Percentiles rank a stretch among this genome's conserved stretches.
These are phyloP conservation scores for Ricordea florida DNA, from an alignment of 92 coral and sea anemone species.

Conservation along the genomic window DNA sequence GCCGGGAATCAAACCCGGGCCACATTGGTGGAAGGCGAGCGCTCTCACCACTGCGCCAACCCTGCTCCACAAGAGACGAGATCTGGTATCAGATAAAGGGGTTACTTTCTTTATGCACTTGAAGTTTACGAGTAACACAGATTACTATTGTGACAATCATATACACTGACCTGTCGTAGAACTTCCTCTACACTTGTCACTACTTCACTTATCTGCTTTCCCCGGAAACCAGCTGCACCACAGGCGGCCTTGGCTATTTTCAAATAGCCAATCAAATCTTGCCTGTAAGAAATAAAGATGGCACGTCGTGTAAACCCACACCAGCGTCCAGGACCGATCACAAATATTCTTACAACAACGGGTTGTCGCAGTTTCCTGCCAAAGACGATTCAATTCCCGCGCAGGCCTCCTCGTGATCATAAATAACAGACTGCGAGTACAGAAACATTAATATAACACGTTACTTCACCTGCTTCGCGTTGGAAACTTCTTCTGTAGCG, in stretches of 20 bases:
- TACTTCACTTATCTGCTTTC: constrained; percentile 75
- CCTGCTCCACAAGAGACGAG: too few species aligned
- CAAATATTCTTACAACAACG: not conserved
- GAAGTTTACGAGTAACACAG: too few species aligned
- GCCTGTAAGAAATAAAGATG: constrained; percentile 17
- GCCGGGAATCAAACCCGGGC: too few species aligned
- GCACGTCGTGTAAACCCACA: too few species aligned
- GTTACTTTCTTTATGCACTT: too few species aligned
- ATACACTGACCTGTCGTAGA: too few species aligned
- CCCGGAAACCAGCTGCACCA: constrained; percentile 75
- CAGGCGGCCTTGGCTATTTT: constrained; percentile 64
- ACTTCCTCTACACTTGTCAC: constrained; percentile 66
- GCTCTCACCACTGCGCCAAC: too few species aligned
- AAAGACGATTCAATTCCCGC: too few species aligned
- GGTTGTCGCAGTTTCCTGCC: not conserved
- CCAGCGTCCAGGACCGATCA: too few species aligned
- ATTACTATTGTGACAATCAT: too few species aligned
- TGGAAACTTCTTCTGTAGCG: constrained; percentile 71
- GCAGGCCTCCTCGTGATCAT: not conserved
- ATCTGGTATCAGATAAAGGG: too few species aligned
- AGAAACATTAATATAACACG: not conserved
- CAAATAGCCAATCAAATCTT: constrained; percentile 57
- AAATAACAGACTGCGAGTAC: not conserved
- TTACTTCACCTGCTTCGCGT: constrained; percentile 44
- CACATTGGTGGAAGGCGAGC: too few species aligned